A percentile compares a stretch with the other conserved stretches of the same genome.
phyloP scores from a whole-genome alignment of 2,888 invertebrate species.

The Scaeva pyrastri region DNA sequence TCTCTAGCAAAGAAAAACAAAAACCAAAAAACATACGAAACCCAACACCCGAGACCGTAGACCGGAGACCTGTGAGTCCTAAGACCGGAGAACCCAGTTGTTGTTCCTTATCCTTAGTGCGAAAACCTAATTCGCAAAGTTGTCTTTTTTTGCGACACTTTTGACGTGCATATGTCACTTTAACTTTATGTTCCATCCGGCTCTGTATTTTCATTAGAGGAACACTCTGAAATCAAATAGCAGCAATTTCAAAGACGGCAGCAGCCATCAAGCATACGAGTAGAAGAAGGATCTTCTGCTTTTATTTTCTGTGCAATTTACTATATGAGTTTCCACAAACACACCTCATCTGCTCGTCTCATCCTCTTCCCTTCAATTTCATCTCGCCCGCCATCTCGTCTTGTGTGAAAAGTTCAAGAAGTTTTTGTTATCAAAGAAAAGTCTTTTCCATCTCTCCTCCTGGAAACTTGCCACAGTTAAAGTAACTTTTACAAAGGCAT shows the following conservation, averaged over 20 bases:
- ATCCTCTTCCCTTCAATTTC: too few species aligned
- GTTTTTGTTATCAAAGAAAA: constrained; percentile 48
- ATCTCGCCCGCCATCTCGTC: neutral
- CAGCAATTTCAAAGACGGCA: constrained; percentile 19
- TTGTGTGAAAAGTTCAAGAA: constrained; percentile 39
- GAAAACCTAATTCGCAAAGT: constrained; percentile 44
- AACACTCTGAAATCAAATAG: constrained; percentile 22
- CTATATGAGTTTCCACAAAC: neutral
- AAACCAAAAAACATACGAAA: neutral
- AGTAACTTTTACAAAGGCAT: constrained; percentile 50
- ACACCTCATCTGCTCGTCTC: neutral
- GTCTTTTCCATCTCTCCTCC: constrained; percentile 28
- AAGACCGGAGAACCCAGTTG: too few species aligned
- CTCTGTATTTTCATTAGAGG: constrained; percentile 35
- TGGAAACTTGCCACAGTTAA: constrained; percentile 30
- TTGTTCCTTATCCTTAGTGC: constrained; percentile 27
- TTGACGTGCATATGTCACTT: constrained; percentile 47
- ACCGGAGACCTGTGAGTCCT: too few species aligned
- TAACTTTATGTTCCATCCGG: constrained; percentile 19
- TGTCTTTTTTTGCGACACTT: constrained; percentile 35
- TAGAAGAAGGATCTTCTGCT: neutral
- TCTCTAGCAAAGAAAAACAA: constrained; percentile 22
- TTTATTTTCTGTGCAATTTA: constrained; percentile 10
- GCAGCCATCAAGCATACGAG: constrained; percentile 13
- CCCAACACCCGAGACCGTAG: neutral